Evolutionary conservation across 2,113 vertebrate species (phyloP).

Genomic region (Chamaetylas fuelleborni): DNA sequence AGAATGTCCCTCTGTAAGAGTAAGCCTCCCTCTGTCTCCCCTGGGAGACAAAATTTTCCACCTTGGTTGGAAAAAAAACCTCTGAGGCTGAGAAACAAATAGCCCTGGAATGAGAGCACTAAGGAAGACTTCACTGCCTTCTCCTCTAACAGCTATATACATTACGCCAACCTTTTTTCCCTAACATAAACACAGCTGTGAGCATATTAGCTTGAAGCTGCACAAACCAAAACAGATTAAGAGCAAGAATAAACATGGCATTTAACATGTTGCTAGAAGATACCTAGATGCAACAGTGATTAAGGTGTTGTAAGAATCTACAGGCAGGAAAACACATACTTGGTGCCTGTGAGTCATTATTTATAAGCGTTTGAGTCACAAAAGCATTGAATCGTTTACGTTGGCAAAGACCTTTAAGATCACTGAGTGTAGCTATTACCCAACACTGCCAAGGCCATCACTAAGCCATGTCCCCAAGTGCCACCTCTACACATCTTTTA

Average conservation of each 20-base stretch:
- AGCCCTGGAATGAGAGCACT: background rate
- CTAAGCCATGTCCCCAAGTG: background rate
- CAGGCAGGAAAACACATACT: background rate
- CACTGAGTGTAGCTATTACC: background rate
- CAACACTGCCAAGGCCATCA: background rate
- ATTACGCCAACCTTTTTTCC: background rate
- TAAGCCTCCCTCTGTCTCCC: background rate
- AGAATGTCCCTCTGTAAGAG: background rate
- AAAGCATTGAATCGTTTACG: background rate
- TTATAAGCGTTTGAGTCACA: background rate
- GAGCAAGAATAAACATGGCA: conserved; percentile 22
- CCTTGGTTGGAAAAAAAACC: background rate
- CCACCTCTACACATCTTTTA: fast-evolving
- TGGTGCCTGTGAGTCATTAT: background rate
- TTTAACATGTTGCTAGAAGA: background rate
- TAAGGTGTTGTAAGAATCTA: background rate
- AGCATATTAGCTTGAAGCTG: background rate
- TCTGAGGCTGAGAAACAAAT: background rate
- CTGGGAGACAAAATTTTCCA: background rate
- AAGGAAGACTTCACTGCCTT: background rate
- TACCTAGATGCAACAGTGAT: background rate
- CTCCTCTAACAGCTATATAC: background rate
- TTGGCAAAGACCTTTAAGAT: background rate
- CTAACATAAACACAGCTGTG: conserved; percentile 37
- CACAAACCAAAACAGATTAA: conserved; percentile 1